Evolutionary conservation across 2,113 vertebrate species (phyloP).

Genomic region (Chaetorhynchus papuensis): DNA sequence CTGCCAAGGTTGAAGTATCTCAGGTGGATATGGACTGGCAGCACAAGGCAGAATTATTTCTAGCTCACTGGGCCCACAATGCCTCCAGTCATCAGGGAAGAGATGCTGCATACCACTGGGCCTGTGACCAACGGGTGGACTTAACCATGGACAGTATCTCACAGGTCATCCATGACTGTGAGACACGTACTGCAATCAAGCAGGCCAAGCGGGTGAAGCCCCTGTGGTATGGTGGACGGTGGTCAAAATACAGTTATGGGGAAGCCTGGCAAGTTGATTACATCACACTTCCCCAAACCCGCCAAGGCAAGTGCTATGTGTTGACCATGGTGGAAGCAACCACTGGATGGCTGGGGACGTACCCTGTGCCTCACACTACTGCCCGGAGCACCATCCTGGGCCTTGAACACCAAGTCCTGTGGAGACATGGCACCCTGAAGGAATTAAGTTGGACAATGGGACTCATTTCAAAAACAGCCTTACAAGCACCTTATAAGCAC

Average conservation of each 20-base stretch:
- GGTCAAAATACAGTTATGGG: not conserved
- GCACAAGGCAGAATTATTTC: not conserved
- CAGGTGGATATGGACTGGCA: not conserved
- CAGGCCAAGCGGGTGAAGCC: not conserved
- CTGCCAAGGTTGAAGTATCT: not conserved
- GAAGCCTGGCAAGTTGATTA: not conserved
- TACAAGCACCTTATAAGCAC: no score
- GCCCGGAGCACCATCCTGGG: not conserved
- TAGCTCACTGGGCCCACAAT: fast-evolving
- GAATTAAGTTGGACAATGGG: not conserved
- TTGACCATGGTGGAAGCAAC: no score
- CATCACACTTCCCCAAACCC: not conserved
- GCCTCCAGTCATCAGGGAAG: not conserved
- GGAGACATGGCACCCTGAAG: not conserved
- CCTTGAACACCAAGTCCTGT: not conserved
- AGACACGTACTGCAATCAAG: not conserved
- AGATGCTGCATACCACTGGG: fast-evolving
- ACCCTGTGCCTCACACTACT: not conserved
- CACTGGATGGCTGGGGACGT: not conserved
- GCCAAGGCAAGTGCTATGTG: not conserved
- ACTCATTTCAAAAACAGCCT: not conserved
- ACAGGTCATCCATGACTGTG: not conserved
- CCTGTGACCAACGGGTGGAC: not conserved
- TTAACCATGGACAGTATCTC: not conserved
- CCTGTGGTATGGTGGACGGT: not conserved